Percentiles rank a stretch among this genome's conserved stretches.
Evolutionary conservation across 2,797 vertebrate species (phyloP).

Genomic region (Scomberomorus guttatus): DNA sequence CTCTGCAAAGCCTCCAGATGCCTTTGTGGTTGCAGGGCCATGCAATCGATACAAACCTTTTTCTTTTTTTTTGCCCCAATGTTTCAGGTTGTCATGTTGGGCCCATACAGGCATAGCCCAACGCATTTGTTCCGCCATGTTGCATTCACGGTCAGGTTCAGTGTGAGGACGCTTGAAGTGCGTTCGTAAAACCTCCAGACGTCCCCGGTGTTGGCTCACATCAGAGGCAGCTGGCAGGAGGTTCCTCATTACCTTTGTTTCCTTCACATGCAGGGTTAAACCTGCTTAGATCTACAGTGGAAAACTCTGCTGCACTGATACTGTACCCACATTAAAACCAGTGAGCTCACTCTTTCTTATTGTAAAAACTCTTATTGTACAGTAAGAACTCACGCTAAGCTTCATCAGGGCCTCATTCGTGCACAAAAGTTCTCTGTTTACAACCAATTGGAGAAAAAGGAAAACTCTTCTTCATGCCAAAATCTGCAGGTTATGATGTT

Average conservation of each 20-base stretch:
- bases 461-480: slow-evolving; percentile 43
- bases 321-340: slow-evolving; percentile 32
- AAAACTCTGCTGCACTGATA: slow-evolving; percentile 20
- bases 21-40: neutral
- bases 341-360: slow-evolving; percentile 33
- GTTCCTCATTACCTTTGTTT: slow-evolving; percentile 21
- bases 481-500: slow-evolving; percentile 20
- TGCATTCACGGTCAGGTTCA: slow-evolving; percentile 19
- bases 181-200: neutral
- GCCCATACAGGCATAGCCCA: neutral
- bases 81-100: neutral
- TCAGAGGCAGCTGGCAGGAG: slow-evolving; percentile 30
- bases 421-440: slow-evolving; percentile 24
- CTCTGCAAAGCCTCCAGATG: slow-evolving; percentile 19
- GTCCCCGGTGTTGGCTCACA: slow-evolving; percentile 6
- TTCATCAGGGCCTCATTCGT: slow-evolving; percentile 1
- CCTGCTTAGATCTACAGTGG: slow-evolving; percentile 9
- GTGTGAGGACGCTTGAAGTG: slow-evolving; percentile 4
- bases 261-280: slow-evolving; percentile 5
- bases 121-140: neutral
- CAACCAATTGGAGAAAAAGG: slow-evolving; percentile 40
- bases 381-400: slow-evolving; percentile 22
- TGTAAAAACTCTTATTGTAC: slow-evolving; percentile 30
- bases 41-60: neutral
- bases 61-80: neutral